These are phyloP conservation scores for Meganola albula DNA, from an alignment of 2,888 invertebrate species.

Conservation along the genomic window DNA sequence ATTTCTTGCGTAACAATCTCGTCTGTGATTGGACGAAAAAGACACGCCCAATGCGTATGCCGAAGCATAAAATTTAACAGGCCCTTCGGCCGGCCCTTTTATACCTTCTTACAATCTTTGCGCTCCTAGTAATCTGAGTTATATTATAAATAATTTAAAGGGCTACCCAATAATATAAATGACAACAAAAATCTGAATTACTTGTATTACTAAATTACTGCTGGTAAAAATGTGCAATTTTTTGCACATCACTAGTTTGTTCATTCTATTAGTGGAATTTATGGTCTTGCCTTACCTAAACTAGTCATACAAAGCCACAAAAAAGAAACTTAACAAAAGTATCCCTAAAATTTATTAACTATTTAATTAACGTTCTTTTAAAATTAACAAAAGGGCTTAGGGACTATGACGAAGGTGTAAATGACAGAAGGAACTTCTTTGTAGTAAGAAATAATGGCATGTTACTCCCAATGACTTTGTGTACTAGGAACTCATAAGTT, in stretches of 20 bases:
- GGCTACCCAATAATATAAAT: constrained; percentile 56
- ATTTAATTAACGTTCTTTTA: too few relatives aligned
- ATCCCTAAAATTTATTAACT: constrained; percentile 53
- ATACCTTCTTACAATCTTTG: constrained; percentile 56
- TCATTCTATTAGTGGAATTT: too few relatives aligned
- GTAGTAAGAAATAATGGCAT: constrained; percentile 74
- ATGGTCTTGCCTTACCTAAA: too few relatives aligned
- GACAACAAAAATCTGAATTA: constrained; percentile 39
- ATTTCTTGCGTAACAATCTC: constrained; percentile 59
- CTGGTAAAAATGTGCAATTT: constrained; percentile 8
- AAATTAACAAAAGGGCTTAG: constrained; percentile 32
- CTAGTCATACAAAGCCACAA: constrained; percentile 1
- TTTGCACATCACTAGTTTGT: background rate
- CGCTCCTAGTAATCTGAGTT: constrained; percentile 69
- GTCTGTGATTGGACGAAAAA: constrained; percentile 57
- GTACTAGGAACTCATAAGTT: constrained; percentile 60
- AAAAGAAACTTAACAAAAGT: constrained; percentile 6
- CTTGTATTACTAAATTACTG: too few relatives aligned
- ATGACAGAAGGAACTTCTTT: constrained; percentile 61
- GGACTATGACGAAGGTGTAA: constrained; percentile 53
- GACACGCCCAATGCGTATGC: constrained; percentile 71
- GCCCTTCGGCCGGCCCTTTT: constrained; percentile 69
- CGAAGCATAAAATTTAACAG: constrained; percentile 63
- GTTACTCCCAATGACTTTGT: constrained; percentile 79
- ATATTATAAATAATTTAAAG: constrained; percentile 79